Evolutionary conservation across 2,888 invertebrate genomes (phyloP).

Genomic region (Mythimna lalbum): DNA sequence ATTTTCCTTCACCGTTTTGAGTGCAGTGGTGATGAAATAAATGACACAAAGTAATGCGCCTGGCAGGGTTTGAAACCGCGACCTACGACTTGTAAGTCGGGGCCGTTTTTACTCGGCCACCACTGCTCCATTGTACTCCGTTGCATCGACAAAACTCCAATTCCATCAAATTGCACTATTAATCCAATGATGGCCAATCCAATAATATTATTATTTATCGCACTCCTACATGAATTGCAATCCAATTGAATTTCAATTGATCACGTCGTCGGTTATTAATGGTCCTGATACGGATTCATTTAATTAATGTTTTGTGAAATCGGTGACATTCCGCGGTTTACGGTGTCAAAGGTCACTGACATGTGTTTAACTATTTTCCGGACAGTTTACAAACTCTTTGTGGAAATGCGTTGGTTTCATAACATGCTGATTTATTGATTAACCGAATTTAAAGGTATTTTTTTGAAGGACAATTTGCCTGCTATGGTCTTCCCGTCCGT

Average conservation of each 20-base stretch:
- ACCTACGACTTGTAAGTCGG: too few species aligned
- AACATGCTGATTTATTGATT: neutral
- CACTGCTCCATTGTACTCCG: too few species aligned
- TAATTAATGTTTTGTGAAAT: constrained; percentile 9
- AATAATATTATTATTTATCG: constrained; percentile 5
- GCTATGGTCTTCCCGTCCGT: too few species aligned
- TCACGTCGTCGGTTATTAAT: constrained; percentile 24
- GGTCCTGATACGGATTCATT: constrained; percentile 4
- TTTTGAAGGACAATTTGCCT: too few species aligned
- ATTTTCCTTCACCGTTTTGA: too few species aligned
- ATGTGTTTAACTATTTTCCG: neutral
- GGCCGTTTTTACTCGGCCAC: too few species aligned
- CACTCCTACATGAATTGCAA: constrained; percentile 6
- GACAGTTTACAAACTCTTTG: neutral
- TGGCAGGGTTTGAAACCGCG: too few species aligned
- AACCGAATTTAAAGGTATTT: too few species aligned
- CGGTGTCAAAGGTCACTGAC: neutral
- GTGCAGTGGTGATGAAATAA: too few species aligned
- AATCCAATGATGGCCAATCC: neutral
- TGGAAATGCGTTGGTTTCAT: neutral
- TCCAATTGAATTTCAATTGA: constrained; percentile 31
- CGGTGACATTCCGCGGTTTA: constrained; percentile 10
- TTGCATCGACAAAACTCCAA: too few species aligned
- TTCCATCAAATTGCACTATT: too few species aligned
- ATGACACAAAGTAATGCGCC: too few species aligned